Base-by-base conservation (phyloP, 2,797 vertebrate genomes). In the Euthynnus affinis region DNA sequence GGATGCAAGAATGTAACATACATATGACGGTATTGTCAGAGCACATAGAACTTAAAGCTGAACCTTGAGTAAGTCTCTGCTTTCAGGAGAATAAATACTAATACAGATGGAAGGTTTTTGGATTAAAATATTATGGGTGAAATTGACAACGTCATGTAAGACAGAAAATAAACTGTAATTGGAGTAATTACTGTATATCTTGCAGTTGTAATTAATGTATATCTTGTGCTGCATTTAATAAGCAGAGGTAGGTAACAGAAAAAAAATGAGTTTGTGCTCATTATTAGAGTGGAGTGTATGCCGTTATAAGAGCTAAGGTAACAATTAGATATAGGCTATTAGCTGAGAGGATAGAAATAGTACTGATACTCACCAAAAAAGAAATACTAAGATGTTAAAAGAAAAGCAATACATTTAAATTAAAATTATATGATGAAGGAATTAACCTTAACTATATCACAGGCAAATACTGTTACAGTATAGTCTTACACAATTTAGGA, bases 231-330 rank as follows among this genome's bases (percentile, higher is more conserved):
- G 29, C 29, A 32, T 32, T 32, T 32, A 6, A 6, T 32, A 32
- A 32, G 29, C 29, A 32, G 29, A 6, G 6, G 29, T 6, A 32
- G 29, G 29, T 6, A 32, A 40, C 12, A 40, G 12, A 37, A 37
- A 37, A 37, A 37, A 37, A 32, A 29, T 29, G 18, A 55, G 60
- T 74, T 69, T 77, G 52, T 73, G 71, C n/a, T n/a, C n/a, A n/a
- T n/a, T n/a, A n/a, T n/a, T n/a, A n/a, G n/a, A n/a, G n/a, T n/a
- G n/a, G n/a, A n/a, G n/a, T n/a, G 57, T 55, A 80, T 68, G 69
- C 63, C 82, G 80, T 74, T 68, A 51, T 55, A 59, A 82, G 58
- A 40, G 37, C 60, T 55, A 51, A 74, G 42, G 69, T 86, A 83
- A 76, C 71, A 80, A 80, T 78, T 78, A 53, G 12, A 66, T 25